These are phyloP conservation scores for Vulpes lagopus DNA, from an alignment of 2,113 vertebrate species.

Conservation along the genomic window DNA sequence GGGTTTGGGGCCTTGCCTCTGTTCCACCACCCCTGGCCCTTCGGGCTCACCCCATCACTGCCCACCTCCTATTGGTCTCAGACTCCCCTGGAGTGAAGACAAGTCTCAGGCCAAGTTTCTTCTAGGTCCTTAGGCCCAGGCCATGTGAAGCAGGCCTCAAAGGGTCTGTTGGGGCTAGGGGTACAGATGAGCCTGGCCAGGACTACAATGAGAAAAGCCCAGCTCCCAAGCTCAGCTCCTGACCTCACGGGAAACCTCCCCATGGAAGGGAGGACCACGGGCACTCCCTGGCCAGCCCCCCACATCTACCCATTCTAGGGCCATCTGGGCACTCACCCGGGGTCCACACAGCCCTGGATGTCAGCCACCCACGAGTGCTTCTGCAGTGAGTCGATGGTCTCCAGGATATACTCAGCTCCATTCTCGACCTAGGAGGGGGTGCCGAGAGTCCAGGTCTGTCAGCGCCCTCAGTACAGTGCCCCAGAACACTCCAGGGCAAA, in stretches of 20 bases:
- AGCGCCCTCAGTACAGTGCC: neutral
- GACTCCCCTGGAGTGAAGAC: neutral
- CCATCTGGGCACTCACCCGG: constrained; percentile 89
- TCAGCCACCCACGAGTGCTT: constrained; percentile 99
- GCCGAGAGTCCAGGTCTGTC: too few species aligned
- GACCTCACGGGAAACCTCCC: neutral
- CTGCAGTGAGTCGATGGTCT: constrained; percentile 98
- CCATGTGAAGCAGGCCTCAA: neutral
- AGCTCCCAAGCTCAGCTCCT: neutral
- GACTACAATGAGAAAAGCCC: neutral
- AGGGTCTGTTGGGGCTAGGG: neutral
- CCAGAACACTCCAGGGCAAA: neutral
- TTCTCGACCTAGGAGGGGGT: constrained; percentile 91
- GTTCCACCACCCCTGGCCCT: neutral
- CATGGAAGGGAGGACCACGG: neutral
- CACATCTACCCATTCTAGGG: neutral
- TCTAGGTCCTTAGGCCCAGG: neutral
- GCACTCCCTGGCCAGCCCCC: neutral
- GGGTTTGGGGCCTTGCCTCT: neutral
- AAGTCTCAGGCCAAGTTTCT: neutral
- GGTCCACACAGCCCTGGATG: constrained; percentile 98
- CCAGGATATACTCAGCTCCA: constrained; percentile 96
- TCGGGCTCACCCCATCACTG: neutral
- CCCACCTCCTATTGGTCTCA: neutral
- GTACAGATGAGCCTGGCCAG: neutral